Evolutionary conservation across 1,140 invertebrate genomes (phyloP).

Genomic region (Danaus plexippus): DNA sequence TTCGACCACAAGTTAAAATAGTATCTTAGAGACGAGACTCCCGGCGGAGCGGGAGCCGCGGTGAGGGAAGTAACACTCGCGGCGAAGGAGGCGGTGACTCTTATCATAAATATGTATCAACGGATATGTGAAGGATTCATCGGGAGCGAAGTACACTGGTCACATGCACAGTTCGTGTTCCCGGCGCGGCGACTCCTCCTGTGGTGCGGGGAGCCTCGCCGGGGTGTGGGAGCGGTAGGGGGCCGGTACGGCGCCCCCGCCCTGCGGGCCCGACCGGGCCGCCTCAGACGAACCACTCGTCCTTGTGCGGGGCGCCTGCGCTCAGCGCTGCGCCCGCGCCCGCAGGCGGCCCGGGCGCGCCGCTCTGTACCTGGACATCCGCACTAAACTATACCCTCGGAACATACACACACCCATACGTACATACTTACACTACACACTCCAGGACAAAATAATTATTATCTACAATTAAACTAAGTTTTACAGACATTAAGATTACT

Average conservation of each 20-base stretch:
- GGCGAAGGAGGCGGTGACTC: conserved; percentile 12
- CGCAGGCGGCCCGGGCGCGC: conserved; percentile 73
- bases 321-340: conserved; percentile 67
- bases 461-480: too few species aligned
- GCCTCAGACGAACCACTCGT: conserved; percentile 81
- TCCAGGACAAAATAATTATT: too few species aligned
- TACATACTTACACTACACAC: too few species aligned
- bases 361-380: conserved; percentile 55
- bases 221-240: conserved; percentile 31
- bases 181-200: not conserved
- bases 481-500: too few species aligned
- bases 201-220: too few species aligned
- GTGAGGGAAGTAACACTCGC: conserved; percentile 23
- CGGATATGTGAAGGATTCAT: conserved; percentile 19
- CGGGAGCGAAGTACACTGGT: not conserved
- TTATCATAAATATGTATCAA: conserved; percentile 15
- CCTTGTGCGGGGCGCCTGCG: conserved; percentile 73
- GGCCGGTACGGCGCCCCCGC: conserved; percentile 69
- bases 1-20: conserved; percentile 19
- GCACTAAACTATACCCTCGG: not conserved
- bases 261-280: conserved; percentile 59
- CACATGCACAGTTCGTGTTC: conserved; percentile 10
- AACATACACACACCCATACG: too few species aligned
- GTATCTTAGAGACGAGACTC: conserved; percentile 16
- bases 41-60: conserved; percentile 4